These are phyloP conservation scores for Siphonodentalium dalli DNA, from an alignment of 2,888 invertebrate genomes.

Conservation along the genomic window DNA sequence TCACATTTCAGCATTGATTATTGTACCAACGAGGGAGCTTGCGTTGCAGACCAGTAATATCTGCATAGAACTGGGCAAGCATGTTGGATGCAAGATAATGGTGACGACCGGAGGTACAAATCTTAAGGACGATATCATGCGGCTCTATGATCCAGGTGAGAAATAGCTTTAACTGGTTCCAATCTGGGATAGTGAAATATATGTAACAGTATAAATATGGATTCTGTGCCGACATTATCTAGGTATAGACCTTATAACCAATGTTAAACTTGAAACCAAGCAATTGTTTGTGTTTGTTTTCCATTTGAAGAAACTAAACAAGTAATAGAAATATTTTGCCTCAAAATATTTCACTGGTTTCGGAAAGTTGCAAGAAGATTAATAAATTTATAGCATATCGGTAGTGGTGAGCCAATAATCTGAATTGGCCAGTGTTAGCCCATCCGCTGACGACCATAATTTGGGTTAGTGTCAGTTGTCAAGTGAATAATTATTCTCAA, in stretches of 20 bases:
- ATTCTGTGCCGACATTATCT: not conserved
- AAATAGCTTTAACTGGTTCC: not conserved
- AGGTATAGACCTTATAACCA: not conserved
- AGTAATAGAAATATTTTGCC: not conserved
- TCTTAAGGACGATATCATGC: conserved; percentile 96
- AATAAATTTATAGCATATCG: too few species aligned
- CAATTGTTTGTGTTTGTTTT: not conserved
- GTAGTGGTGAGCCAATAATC: too few species aligned
- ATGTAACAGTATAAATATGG: not conserved
- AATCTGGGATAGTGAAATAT: not conserved
- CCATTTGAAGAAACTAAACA: not conserved
- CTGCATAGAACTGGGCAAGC: conserved; percentile 97
- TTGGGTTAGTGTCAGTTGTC: too few species aligned
- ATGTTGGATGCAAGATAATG: conserved; percentile 97
- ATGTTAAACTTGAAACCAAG: not conserved
- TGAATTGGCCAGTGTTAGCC: too few species aligned
- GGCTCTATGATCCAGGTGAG: conserved; percentile 95
- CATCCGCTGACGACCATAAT: too few species aligned
- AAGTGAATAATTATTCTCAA: too few species aligned
- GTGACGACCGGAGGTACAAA: conserved; percentile 98
- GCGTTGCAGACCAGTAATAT: conserved; percentile 99
- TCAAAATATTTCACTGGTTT: too few species aligned
- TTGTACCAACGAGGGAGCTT: conserved; percentile 97
- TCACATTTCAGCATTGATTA: conserved; percentile 90
- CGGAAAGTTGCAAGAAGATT: too few species aligned